Evolutionary conservation across 2,888 invertebrate species (phyloP).

Genomic region (Cordylochernes scorpioides): DNA sequence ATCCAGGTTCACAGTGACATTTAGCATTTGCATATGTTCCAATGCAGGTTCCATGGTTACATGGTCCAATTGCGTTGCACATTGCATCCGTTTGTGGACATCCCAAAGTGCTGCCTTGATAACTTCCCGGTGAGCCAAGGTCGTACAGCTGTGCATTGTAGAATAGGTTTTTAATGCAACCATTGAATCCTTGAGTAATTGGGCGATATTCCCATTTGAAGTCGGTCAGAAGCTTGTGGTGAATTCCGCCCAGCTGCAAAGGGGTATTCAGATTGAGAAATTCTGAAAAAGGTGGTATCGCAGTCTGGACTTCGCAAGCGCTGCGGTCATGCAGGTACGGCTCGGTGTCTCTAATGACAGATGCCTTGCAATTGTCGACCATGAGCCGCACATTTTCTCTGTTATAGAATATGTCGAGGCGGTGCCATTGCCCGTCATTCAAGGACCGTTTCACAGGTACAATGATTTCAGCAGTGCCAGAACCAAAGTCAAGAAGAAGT

Average conservation of each 20-base stretch:
- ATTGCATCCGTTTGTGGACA: slow-evolving; percentile 78
- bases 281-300: slow-evolving; percentile 58
- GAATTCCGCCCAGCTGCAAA: slow-evolving; percentile 72
- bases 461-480: slow-evolving; percentile 42
- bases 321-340: slow-evolving; percentile 62
- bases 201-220: slow-evolving; percentile 7
- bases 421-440: slow-evolving; percentile 58
- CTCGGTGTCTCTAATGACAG: slow-evolving; percentile 30
- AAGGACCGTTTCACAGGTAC: slow-evolving; percentile 37
- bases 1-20: slow-evolving; percentile 28
- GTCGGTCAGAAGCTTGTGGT: slow-evolving; percentile 26
- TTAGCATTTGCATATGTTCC: slow-evolving; percentile 16
- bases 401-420: slow-evolving; percentile 44
- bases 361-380: slow-evolving; percentile 70
- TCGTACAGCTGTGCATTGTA: slow-evolving; percentile 70
- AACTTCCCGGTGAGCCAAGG: slow-evolving; percentile 65
- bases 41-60: slow-evolving; percentile 17
- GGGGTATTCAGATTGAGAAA: slow-evolving; percentile 84
- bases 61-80: slow-evolving; percentile 45
- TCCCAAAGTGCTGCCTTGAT: slow-evolving; percentile 50
- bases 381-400: slow-evolving; percentile 46
- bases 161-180: slow-evolving; percentile 89
- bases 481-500: slow-evolving; percentile 60
- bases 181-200: slow-evolving; percentile 41
- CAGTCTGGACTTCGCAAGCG: slow-evolving; percentile 62